These are phyloP conservation scores for Anguilla pacifica DNA, from an alignment of 2,797 vertebrate genomes.

Conservation along the genomic window DNA sequence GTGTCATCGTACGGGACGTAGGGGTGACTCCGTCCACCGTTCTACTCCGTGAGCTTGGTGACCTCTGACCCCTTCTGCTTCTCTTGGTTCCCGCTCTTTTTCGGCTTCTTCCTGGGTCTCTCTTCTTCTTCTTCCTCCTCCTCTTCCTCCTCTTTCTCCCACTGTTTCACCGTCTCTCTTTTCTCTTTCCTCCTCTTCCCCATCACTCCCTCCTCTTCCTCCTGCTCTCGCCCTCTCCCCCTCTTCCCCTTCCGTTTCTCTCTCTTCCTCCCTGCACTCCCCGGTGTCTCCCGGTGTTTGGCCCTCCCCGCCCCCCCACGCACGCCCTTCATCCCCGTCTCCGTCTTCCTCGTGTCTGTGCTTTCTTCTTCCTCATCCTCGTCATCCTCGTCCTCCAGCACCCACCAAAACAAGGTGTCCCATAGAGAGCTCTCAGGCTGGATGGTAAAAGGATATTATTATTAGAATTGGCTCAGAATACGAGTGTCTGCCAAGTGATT, in stretches of 20 bases:
- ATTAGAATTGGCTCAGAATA: background rate
- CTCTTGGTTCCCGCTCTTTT: background rate
- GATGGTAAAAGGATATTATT: background rate
- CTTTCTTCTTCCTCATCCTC: constrained; percentile 47
- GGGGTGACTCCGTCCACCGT: constrained; percentile 37
- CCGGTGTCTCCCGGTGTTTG: constrained; percentile 60
- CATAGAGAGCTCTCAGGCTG: constrained; percentile 80
- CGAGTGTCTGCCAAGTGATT: background rate
- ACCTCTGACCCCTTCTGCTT: background rate
- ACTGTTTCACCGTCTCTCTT: no score
- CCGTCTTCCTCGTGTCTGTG: constrained; percentile 31
- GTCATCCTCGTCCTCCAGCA: constrained; percentile 58
- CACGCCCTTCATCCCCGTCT: constrained; percentile 28
- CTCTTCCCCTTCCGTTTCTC: constrained; percentile 53
- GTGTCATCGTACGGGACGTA: background rate
- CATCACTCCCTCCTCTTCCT: background rate
- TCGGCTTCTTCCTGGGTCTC: background rate
- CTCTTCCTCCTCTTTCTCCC: background rate
- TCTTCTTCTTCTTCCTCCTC: background rate
- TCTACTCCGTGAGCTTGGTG: constrained; percentile 33
- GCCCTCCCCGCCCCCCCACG: constrained; percentile 43
- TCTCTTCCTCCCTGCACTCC: constrained; percentile 43
- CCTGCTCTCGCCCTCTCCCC: constrained; percentile 26
- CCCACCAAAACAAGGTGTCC: constrained; percentile 70
- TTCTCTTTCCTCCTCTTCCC: background rate